Evolutionary conservation across 2,888 invertebrate species (phyloP).

Genomic region (Gortyna flavago): DNA sequence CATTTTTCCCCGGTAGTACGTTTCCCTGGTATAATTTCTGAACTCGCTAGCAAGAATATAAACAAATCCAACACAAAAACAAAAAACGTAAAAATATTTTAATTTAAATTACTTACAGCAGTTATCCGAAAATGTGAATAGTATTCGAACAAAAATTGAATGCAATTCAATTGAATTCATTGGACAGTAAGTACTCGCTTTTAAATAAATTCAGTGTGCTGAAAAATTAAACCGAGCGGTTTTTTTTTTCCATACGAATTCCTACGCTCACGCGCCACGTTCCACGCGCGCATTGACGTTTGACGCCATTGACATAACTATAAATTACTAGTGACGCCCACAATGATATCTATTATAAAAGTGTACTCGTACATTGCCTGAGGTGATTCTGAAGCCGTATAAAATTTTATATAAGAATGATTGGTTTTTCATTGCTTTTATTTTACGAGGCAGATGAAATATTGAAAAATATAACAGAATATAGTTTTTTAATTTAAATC

Average conservation of each 20-base stretch:
- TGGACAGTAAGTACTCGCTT: neutral
- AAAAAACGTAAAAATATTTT: no score
- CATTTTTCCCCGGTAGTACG: no score
- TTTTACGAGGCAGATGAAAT: neutral
- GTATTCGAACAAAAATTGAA: slow-evolving; percentile 8
- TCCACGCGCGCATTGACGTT: no score
- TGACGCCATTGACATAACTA: no score
- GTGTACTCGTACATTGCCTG: neutral
- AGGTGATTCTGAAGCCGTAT: neutral
- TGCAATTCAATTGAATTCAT: neutral
- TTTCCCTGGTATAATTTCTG: no score
- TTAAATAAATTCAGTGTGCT: neutral
- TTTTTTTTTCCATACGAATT: no score
- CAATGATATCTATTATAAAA: neutral
- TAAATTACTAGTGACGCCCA: no score
- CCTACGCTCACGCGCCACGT: no score
- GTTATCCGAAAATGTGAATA: slow-evolving; percentile 26
- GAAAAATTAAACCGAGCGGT: neutral
- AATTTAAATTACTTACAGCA: no score
- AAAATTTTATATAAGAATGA: neutral
- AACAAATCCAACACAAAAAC: no score
- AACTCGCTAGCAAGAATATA: no score
- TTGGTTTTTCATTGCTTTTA: neutral
- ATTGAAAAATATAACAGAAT: neutral
- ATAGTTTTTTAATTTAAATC: neutral